Evolutionary conservation across 2,797 vertebrate species (phyloP).

Genomic region (Sebastes trivittatus): DNA sequence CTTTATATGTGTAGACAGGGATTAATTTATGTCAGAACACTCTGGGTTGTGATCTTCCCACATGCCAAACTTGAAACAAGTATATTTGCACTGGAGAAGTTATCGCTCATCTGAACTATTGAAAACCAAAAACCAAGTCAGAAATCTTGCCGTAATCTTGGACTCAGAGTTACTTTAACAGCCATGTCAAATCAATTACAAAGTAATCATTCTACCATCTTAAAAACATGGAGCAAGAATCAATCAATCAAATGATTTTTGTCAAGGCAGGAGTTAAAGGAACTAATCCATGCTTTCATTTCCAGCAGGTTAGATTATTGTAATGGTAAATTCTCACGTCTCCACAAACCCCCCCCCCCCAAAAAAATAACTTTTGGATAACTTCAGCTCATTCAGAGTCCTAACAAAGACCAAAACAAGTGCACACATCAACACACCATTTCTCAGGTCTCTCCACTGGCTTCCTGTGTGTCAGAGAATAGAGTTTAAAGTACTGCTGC

Average conservation of each 20-base stretch:
- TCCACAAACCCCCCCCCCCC: fast-evolving
- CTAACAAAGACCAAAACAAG: not conserved
- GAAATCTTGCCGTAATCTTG: not conserved
- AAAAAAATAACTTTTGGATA: not conserved
- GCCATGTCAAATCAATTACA: not conserved
- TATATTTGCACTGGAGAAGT: not conserved
- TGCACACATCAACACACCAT: not conserved
- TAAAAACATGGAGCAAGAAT: not conserved
- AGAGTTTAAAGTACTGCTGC: not conserved
- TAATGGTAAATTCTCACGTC: not conserved
- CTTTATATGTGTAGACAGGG: too few relatives aligned
- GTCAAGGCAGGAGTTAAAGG: not conserved
- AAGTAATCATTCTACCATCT: not conserved
- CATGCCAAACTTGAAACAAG: not conserved
- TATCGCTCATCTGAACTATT: not conserved
- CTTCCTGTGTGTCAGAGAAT: not conserved
- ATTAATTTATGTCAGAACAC: not conserved
- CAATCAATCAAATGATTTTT: not conserved
- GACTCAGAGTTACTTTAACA: not conserved
- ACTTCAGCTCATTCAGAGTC: not conserved
- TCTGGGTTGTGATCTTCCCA: not conserved
- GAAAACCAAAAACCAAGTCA: not conserved
- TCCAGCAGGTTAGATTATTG: not conserved
- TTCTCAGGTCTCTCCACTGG: not conserved
- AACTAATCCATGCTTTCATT: not conserved